phyloP scores from a whole-genome alignment of 2,113 vertebrate genomes.

The Cochlearius cochlearius region DNA sequence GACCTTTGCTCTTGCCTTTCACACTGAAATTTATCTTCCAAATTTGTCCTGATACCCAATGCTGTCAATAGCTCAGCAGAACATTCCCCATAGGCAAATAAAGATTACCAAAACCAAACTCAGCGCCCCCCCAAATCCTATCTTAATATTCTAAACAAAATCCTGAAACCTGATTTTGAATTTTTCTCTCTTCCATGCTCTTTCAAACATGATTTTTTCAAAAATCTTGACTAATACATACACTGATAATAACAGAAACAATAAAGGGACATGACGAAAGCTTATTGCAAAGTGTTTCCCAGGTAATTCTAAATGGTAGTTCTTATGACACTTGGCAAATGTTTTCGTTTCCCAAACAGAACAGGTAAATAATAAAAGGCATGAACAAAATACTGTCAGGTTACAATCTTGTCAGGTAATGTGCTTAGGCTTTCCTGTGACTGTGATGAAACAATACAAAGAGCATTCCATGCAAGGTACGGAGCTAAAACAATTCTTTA shows the following conservation, averaged over 20 bases:
- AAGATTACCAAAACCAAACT: neutral
- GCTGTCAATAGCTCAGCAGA: neutral
- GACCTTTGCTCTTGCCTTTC: neutral
- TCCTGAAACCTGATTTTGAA: neutral
- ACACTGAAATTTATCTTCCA: neutral
- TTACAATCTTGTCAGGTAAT: neutral
- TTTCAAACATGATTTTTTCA: neutral
- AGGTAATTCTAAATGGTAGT: neutral
- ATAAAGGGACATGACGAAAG: neutral
- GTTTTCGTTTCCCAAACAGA: neutral
- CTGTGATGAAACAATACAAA: constrained; percentile 4
- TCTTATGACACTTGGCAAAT: neutral
- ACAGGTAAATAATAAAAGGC: neutral
- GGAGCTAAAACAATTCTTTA: neutral
- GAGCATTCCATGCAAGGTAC: constrained; percentile 5
- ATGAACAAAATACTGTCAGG: neutral
- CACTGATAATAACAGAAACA: neutral
- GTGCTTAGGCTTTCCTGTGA: neutral
- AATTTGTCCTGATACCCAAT: neutral
- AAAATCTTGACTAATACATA: neutral
- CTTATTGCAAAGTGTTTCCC: neutral
- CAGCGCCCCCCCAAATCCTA: neutral
- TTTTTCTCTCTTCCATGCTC: neutral
- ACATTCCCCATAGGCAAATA: neutral
- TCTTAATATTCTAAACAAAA: neutral